Evolutionary conservation across 2,797 vertebrate genomes (phyloP), one percentile per base, ranked within the genome.

Genomic region (Neosilurus hyrtlii): DNA sequence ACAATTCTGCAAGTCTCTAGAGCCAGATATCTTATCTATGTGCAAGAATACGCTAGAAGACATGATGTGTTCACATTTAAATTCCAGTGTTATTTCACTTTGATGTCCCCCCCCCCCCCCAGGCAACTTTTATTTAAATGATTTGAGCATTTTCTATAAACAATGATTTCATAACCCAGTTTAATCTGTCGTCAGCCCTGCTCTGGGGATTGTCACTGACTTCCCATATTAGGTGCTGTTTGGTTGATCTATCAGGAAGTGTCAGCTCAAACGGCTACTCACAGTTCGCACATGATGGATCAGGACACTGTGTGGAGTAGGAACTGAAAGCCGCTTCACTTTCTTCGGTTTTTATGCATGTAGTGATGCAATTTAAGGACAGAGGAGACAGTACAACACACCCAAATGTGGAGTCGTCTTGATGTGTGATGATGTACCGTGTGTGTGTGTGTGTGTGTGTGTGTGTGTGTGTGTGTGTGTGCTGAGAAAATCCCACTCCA

Each of bases 331-430:
- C 74, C 26, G 26, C 68, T 75, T 74, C 14, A 35, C 79, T n/a
- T 57, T 74, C 62, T 11, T 35, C 26, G 9, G 24, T 57, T 77
- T 18, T 83, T 80, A 51, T 52, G 18, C 56, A 49, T 61, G 49
- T 30, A 67, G 73, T 86, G 84, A 87, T 82, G 80, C 79, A 84
- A 86, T 43, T 72, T 52, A 52, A 24, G 65, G 75, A 87, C 80
- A 87, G 54, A 52, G 6, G 73, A 68, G 24, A 79, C 57, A 68
- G 5, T 37, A 43, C 16, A n/a, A 57, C 82, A 54, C 43, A 30
- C 72, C 52, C 72, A 35, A 26, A 30, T 30, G n/a, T 16, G 37
- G 65, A 37, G 30, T 61, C 15, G 18, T 1, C 66, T 62, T 20
- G 1, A 24, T 22, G 65, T 62, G 52, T 59, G 30, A 26, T 18